Conservation (phyloP, 2,113 vertebrate species). For the Thamnaconus septentrionalis region DNA sequence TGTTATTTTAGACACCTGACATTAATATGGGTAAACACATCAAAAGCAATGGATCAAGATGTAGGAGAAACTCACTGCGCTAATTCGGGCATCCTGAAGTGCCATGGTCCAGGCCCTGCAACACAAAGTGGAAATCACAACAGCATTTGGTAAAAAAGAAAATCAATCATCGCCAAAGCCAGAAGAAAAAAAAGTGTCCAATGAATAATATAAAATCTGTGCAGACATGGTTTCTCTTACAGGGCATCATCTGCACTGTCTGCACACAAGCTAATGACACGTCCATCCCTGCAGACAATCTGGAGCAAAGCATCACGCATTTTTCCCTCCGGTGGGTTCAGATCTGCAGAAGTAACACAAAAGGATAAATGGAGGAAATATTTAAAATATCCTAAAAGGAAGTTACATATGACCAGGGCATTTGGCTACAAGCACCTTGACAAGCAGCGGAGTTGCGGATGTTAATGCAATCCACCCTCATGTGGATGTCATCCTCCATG, state of each 20-base stretch:
- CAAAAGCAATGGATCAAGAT: neutral
- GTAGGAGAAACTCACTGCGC: slow-evolving; percentile 61
- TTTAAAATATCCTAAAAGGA: too few relatives aligned
- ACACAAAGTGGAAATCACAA: slow-evolving; percentile 7
- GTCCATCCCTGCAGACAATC: slow-evolving; percentile 91
- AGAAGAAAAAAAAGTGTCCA: too few relatives aligned
- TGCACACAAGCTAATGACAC: slow-evolving; percentile 89
- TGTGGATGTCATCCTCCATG: slow-evolving; percentile 91
- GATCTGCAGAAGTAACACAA: slow-evolving; percentile 69
- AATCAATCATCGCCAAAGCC: neutral
- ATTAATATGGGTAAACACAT: neutral
- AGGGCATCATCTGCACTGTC: slow-evolving; percentile 92
- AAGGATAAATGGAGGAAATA: neutral
- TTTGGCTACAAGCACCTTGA: slow-evolving; percentile 76
- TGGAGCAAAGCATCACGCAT: slow-evolving; percentile 87
- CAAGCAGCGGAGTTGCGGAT: slow-evolving; percentile 85
- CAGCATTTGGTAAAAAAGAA: neutral
- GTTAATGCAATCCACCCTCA: slow-evolving; percentile 90
- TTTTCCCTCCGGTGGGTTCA: slow-evolving; percentile 89
- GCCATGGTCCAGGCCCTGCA: slow-evolving; percentile 79
- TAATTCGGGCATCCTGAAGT: slow-evolving; percentile 77
- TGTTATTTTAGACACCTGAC: neutral
- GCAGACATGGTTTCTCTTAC: slow-evolving; percentile 72
- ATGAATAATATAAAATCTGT: too few relatives aligned
- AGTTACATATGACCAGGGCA: neutral